Base-by-base conservation (phyloP, 2,797 vertebrate genomes). In the Sebastiscus tertius region DNA sequence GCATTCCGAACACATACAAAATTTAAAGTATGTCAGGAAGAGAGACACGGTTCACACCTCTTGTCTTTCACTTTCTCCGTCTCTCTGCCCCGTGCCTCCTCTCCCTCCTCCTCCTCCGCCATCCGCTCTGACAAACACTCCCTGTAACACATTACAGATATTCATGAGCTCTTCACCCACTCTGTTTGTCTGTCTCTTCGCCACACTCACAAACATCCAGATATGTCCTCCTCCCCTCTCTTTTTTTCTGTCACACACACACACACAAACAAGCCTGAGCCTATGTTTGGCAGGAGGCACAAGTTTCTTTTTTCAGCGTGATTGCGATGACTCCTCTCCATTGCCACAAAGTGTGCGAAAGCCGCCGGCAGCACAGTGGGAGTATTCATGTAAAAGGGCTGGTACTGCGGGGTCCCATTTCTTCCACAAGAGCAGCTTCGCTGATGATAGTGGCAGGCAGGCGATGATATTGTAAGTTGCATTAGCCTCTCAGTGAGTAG, bases 111-210 rank as follows among this genome's bases (percentile, higher is more conserved):
- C 24, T 54, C 60, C 26, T 24, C 73, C 36, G 26, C 20, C 77
- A 49, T 76, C 71, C 16, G 6, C 81, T 75, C 68, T 31, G 61
- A 86, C 83, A 90, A 86, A 86, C 80, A 65, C 49, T 70, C 77
- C 60, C 54, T 72, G 68, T 81, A 85, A 72, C 80, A 82, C 84
- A 81, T 85, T 88, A 80, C 83, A 83, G 77, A 87, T 92, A 92
- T 90, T 93, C 86, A 91, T 67, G 83, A 87, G 80, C 67, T 33
- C 4, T 76, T 88, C 88, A 70, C 59, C 87, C 22, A 12, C 84
- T 85, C 80, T 49, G 85, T 85, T 87, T 84, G 84, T 75, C 81
- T 81, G 76, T 82, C 62, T 82, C 67, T 52, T 63, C 39, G 69
- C 46, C 74, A 76, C 33, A 60, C 72, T 75, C 81, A 16, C 71